Base-by-base conservation (phyloP, 2,888 invertebrate genomes). In the Pseudanteris insignis region DNA sequence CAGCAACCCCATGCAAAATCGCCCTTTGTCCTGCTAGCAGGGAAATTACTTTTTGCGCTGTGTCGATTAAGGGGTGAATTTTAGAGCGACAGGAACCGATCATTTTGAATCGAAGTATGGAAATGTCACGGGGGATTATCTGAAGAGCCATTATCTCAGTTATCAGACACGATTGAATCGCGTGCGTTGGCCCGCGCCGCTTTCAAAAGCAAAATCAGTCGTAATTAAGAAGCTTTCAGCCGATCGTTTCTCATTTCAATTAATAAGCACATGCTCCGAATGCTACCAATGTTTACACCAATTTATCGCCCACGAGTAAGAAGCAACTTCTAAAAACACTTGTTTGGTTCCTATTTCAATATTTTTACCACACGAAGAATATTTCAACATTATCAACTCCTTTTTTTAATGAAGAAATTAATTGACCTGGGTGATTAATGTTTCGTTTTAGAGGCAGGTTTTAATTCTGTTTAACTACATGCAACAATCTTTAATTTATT, bases 1-100 rank as follows among this genome's bases (percentile, higher is more conserved):
- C 67, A 44, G 62, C 67, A 64, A 67, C 73, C 68, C 71, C 71
- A 72, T 75, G 70, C 71, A 75, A 77, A 79, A 78, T 78, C 75
- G 75, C 77, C 79, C 77, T 77, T 77, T 77, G 77, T 77, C 72
- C 74, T 67, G 72, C 67, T 71, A 70, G 73, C 75, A 74, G 75
- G 76, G 75, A 78, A 79, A 78, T 79, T 79, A 79, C 77, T 79
- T 79, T 78, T 77, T 76, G 77, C 75, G 73, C 74, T 74, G 74
- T 73, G 71, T 75, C 76, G 76, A 78, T 78, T 76, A 77, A 71
- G 73, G 74, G 71, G 71, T 73, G 73, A 76, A 77, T 75, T 78
- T 77, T 73, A 72, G 70, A 70, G 70, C 72, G 69, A 70, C 67
- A 70, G 69, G 67, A 71, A 66, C 69, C 73, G 71, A 75, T 75